Evolutionary conservation across 1,140 invertebrate species (phyloP).

Genomic region (Drosophila erecta): DNA sequence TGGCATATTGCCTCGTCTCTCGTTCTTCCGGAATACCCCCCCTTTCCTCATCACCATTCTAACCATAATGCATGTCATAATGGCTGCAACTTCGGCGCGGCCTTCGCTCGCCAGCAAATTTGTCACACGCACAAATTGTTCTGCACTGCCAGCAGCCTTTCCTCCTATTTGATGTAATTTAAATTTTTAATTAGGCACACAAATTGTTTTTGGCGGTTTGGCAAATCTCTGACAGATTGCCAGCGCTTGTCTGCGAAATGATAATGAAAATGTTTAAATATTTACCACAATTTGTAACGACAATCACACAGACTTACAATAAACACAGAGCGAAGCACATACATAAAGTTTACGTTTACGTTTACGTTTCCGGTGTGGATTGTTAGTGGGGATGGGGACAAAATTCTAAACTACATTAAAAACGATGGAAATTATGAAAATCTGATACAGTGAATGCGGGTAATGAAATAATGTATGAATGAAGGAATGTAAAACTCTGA

Average conservation of each 20-base stretch:
- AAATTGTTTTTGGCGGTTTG: slow-evolving; percentile 78
- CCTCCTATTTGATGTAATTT: slow-evolving; percentile 75
- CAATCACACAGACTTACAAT: slow-evolving; percentile 41
- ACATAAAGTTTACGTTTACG: slow-evolving; percentile 19
- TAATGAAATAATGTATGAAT: slow-evolving; percentile 34
- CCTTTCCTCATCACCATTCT: background rate
- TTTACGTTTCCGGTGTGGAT: slow-evolving; percentile 26
- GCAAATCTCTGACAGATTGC: slow-evolving; percentile 78
- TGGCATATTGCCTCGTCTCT: slow-evolving; percentile 54
- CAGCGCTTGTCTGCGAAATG: slow-evolving; percentile 58
- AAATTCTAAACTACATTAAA: slow-evolving; percentile 52
- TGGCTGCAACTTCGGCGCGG: slow-evolving; percentile 48
- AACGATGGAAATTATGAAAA: slow-evolving; percentile 39
- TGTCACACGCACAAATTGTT: slow-evolving; percentile 76
- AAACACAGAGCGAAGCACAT: slow-evolving; percentile 13
- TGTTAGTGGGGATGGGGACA: slow-evolving; percentile 37
- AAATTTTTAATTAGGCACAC: slow-evolving; percentile 82
- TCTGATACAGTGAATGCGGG: slow-evolving; percentile 19
- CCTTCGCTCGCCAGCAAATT: slow-evolving; percentile 53
- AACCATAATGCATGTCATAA: slow-evolving; percentile 79
- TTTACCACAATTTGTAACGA: slow-evolving; percentile 76
- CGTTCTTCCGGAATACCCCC: slow-evolving; percentile 13
- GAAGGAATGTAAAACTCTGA: slow-evolving; percentile 3
- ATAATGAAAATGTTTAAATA: slow-evolving; percentile 81
- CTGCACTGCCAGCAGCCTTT: slow-evolving; percentile 2